Conservation (phyloP, 2,888 invertebrate species). For the Drymonia ruficornis region DNA sequence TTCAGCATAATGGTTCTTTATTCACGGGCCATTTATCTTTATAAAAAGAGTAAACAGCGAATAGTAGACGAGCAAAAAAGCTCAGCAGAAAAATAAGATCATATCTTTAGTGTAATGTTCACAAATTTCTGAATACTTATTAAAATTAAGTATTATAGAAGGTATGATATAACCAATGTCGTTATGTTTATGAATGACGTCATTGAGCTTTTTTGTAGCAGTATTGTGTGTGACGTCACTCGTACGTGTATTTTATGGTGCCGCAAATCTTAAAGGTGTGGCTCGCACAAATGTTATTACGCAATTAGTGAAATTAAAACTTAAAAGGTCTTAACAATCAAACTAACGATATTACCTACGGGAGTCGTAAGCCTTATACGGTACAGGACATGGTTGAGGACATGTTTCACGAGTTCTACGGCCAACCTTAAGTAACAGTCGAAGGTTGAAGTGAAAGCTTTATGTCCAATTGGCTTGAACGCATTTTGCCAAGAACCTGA, state of each 20-base stretch:
- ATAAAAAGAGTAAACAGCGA: slow-evolving; percentile 42
- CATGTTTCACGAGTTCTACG: too few species aligned
- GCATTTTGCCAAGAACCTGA: too few species aligned
- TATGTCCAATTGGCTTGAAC: too few species aligned
- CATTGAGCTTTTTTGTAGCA: background rate
- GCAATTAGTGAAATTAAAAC: slow-evolving; percentile 62
- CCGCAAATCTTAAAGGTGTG: slow-evolving; percentile 61
- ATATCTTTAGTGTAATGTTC: slow-evolving; percentile 24
- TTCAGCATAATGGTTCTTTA: slow-evolving; percentile 38
- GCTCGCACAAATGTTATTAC: slow-evolving; percentile 40
- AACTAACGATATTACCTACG: background rate
- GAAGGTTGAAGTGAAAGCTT: too few species aligned
- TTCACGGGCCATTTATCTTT: slow-evolving; percentile 45
- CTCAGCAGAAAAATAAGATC: slow-evolving; percentile 41
- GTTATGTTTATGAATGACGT: slow-evolving; percentile 13
- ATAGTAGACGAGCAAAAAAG: slow-evolving; percentile 30
- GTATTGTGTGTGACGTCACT: background rate
- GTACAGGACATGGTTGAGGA: too few species aligned
- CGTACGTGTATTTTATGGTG: slow-evolving; percentile 5
- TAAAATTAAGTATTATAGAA: slow-evolving; percentile 7
- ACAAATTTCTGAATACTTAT: slow-evolving; percentile 33
- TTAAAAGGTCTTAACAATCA: slow-evolving; percentile 39
- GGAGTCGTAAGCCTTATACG: background rate
- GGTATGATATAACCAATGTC: slow-evolving; percentile 24
- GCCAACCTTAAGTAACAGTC: too few species aligned